These are phyloP conservation scores for Lycia hirtaria DNA, from an alignment of 2,888 invertebrate species.

Conservation along the genomic window DNA sequence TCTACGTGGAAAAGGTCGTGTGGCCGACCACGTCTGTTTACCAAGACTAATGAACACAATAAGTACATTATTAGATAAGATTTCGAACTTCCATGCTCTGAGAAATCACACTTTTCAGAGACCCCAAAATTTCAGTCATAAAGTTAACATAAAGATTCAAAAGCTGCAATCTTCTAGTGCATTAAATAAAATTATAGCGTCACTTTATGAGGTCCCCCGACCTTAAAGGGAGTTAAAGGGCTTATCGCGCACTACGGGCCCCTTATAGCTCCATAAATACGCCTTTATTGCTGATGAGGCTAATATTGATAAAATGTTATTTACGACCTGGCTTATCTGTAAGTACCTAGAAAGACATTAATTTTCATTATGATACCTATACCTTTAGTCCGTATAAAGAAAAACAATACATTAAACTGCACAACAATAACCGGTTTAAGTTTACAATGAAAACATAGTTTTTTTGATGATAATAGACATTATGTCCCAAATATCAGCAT, in stretches of 20 bases:
- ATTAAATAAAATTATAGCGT: conserved; percentile 34
- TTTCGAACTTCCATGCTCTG: no score
- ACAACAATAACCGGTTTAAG: no score
- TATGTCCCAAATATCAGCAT: no score
- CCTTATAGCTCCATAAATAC: conserved; percentile 44
- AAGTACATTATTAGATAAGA: no score
- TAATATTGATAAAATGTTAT: conserved; percentile 39
- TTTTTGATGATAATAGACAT: no score
- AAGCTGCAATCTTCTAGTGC: conserved; percentile 28
- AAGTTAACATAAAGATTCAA: conserved; percentile 16
- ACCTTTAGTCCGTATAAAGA: background rate
- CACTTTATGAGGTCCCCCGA: conserved; percentile 28
- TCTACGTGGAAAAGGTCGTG: no score
- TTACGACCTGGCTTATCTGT: conserved; percentile 28
- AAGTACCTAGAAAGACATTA: conserved; percentile 18
- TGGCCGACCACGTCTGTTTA: no score
- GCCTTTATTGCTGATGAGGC: conserved; percentile 46
- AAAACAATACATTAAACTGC: background rate
- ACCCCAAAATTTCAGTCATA: conserved; percentile 2
- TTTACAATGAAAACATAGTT: no score
- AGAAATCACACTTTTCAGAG: no score
- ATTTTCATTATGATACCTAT: conserved; percentile 1
- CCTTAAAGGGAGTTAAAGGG: conserved; percentile 31
- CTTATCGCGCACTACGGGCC: conserved; percentile 40
- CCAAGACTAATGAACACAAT: no score